These are phyloP conservation scores for Platanista minor DNA, from an alignment of 2,113 vertebrate species.

Conservation along the genomic window DNA sequence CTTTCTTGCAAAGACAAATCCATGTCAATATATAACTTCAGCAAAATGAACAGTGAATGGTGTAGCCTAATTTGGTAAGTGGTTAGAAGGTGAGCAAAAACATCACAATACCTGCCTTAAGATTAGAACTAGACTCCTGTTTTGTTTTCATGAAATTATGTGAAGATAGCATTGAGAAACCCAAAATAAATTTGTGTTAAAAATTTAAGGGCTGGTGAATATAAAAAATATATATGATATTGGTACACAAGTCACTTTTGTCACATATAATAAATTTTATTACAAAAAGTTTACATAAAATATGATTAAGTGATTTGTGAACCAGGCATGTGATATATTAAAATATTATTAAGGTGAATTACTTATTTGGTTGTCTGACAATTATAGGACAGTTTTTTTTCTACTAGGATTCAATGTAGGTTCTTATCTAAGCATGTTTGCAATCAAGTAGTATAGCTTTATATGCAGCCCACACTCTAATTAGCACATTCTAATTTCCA, in stretches of 20 bases:
- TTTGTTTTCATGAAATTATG: not conserved
- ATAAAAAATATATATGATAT: conserved; percentile 42
- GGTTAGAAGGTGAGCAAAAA: not conserved
- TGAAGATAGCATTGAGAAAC: not conserved
- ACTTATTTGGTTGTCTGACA: conserved; percentile 69
- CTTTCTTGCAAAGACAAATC: not conserved
- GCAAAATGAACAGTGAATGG: not conserved
- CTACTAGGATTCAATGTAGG: conserved; percentile 45
- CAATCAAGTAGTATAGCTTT: conserved; percentile 70
- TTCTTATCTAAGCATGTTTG: conserved; percentile 62
- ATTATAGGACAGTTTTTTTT: conserved; percentile 60
- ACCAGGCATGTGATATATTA: conserved; percentile 61
- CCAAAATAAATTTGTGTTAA: not conserved
- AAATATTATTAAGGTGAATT: conserved; percentile 73
- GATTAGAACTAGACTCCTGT: not conserved
- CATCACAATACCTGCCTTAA: not conserved
- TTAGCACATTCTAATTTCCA: conserved; percentile 79
- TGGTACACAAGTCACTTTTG: conserved; percentile 64
- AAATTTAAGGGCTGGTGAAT: conserved; percentile 44
- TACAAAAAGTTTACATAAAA: conserved; percentile 39
- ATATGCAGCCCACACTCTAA: conserved; percentile 68
- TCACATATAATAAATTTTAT: conserved; percentile 63
- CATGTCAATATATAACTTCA: not conserved
- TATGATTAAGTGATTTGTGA: conserved; percentile 73
- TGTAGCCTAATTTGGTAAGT: rapidly evolving